These are phyloP conservation scores for Lissonota sp. DNA, from an alignment of 2,888 invertebrate genomes.

Conservation along the genomic window DNA sequence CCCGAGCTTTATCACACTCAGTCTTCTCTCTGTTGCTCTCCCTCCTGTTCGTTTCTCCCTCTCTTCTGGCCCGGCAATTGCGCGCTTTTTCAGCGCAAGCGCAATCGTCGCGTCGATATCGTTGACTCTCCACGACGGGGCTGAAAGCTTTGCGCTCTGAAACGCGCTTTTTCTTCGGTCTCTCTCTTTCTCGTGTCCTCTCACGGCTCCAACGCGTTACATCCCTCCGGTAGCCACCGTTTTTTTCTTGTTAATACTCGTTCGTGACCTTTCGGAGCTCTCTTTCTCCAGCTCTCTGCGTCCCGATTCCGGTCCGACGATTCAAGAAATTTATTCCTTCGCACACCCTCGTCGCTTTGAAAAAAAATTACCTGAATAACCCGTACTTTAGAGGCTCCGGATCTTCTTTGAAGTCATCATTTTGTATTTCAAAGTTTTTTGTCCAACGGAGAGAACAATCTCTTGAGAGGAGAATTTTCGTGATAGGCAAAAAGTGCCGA, in stretches of 20 bases:
- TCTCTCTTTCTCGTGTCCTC: constrained; percentile 22
- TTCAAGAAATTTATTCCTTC: constrained; percentile 44
- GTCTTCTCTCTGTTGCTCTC: constrained; percentile 44
- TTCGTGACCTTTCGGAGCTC: constrained; percentile 54
- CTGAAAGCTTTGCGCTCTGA: constrained; percentile 27
- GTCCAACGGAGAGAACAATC: no score
- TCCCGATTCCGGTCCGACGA: constrained; percentile 6
- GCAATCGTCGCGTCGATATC: constrained; percentile 73
- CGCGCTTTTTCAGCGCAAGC: constrained; percentile 81
- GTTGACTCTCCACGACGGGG: constrained; percentile 16
- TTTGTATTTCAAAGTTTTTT: no score
- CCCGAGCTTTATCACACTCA: constrained; percentile 61
- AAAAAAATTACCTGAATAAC: neutral
- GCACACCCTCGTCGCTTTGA: constrained; percentile 4
- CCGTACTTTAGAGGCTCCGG: constrained; percentile 9
- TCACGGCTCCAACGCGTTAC: constrained; percentile 1
- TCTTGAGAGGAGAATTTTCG: no score
- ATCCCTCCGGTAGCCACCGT: constrained; percentile 46
- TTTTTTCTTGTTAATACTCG: constrained; percentile 5
- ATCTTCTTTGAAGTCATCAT: neutral
- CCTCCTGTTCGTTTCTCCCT: constrained; percentile 27
- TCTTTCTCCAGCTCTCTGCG: neutral
- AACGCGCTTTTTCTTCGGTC: constrained; percentile 1
- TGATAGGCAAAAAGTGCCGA: constrained; percentile 3
- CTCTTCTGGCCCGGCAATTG: constrained; percentile 70